Base-by-base conservation (phyloP, 2,113 vertebrate genomes). In the Myanophis thanlyinensis region DNA sequence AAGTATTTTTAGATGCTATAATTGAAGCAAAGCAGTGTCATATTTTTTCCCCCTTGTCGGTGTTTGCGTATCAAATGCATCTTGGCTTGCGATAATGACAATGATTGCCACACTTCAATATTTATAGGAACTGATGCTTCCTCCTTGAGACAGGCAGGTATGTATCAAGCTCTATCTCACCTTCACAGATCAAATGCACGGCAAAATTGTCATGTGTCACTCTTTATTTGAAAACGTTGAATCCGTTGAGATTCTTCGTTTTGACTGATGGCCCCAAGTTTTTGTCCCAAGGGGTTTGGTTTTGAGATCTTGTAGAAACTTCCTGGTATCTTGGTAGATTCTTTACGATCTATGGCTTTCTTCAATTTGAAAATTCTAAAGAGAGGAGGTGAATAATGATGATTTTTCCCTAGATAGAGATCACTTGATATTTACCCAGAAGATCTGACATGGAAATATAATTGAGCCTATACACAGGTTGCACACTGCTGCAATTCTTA, bases 101-200 rank as follows among this genome's bases (percentile, higher is more conserved):
- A 96, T 97, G 96, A 96, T 96, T 96, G 96, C 95, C 94, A 95
- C 96, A 96, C 96, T 97, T 96, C 96, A 97, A 96, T 97, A 97
- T 97, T 97, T 97, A 96, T 97, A 97, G 96, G 96, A 96, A 94
- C 90, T 89, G 93, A 95, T 40, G 91, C 97, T 97, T 97, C 96
- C 95, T 96, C 94, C 93, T 0, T 95, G 92, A 95, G 94, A 56
- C 52, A 23, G 96, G n/a, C 91, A 92, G 91, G 85, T 95, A 93
- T 13, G 89, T n/a, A n/a, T 95, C 95, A 92, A 46, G 96, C 94
- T 95, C 95, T 27, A 1, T 92, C 88, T 97, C 96, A 96, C 96
- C 96, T 97, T 96, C 96, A 94, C 96, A 95, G 93, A 94, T 93
- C 90, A 52, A 95, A 96, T 86, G 94, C 73, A 51, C 90, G 94